Evolutionary conservation across 1,140 invertebrate species (phyloP).

Genomic region (Orussus abietinus): DNA sequence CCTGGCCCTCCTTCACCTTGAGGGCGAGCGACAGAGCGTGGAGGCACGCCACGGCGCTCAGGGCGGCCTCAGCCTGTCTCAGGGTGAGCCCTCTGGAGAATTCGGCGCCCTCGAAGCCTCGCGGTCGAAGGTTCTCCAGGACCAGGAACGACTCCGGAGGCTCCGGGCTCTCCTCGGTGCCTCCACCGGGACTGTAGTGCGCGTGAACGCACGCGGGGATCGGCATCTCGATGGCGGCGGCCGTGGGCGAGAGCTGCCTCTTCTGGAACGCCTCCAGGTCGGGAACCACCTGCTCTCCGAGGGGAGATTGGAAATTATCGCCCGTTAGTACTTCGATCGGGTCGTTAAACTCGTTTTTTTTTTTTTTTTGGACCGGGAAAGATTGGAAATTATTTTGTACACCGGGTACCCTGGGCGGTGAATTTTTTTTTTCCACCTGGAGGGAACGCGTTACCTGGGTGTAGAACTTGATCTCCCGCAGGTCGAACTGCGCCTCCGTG

Average conservation of each 20-base stretch:
- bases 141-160: constrained; percentile 63
- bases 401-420: too few species aligned
- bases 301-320: background rate
- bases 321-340: too few species aligned
- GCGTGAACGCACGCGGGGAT: constrained; percentile 66
- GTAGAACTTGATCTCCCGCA: constrained; percentile 79
- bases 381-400: too few species aligned
- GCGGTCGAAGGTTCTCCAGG: constrained; percentile 58
- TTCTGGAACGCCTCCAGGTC: constrained; percentile 59
- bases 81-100: constrained; percentile 68
- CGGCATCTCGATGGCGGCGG: constrained; percentile 48
- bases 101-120: constrained; percentile 56
- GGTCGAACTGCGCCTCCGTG: constrained; percentile 76
- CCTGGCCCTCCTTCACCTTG: constrained; percentile 59
- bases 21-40: constrained; percentile 68
- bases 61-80: constrained; percentile 61
- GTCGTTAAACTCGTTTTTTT: too few species aligned
- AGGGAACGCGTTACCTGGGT: constrained; percentile 73
- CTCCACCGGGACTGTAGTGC: constrained; percentile 56
- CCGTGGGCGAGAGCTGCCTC: constrained; percentile 36
- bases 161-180: constrained; percentile 51
- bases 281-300: constrained; percentile 57
- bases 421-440: too few species aligned
- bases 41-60: constrained; percentile 65
- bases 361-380: too few species aligned